A percentile compares a stretch with the other conserved stretches of the same genome.
Conservation (phyloP, 2,888 invertebrate genomes). For the Lapara coniferarum region DNA sequence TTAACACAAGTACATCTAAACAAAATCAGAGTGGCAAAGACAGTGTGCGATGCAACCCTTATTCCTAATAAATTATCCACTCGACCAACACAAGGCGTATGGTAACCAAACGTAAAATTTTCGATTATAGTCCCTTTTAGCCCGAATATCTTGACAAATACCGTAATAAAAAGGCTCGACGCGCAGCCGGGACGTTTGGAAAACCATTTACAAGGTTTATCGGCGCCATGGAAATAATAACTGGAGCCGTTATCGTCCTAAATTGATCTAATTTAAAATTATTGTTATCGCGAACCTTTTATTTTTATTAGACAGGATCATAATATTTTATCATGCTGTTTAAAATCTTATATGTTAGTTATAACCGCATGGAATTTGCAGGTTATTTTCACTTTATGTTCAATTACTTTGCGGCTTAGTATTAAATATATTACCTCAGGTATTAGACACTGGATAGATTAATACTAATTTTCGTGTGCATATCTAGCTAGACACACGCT, state of each 20-base stretch:
- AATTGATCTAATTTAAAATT: constrained; percentile 82
- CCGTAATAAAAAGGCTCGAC: constrained; percentile 79
- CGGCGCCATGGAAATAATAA: constrained; percentile 82
- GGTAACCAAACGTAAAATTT: constrained; percentile 78
- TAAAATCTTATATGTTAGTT: constrained; percentile 30
- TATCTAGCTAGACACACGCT: no score
- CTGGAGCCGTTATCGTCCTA: constrained; percentile 80
- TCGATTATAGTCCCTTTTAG: constrained; percentile 74
- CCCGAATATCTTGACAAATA: constrained; percentile 80
- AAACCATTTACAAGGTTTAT: constrained; percentile 83
- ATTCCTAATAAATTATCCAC: constrained; percentile 51
- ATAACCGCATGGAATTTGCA: not conserved
- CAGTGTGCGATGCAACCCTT: constrained; percentile 30
- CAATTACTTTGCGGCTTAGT: not conserved
- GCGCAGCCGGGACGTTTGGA: constrained; percentile 77
- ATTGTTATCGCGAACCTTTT: constrained; percentile 79
- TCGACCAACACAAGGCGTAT: constrained; percentile 59
- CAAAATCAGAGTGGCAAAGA: not conserved
- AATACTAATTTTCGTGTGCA: not conserved
- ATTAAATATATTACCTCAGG: not conserved
- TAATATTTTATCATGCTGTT: constrained; percentile 65
- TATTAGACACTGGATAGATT: no score
- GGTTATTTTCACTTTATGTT: not conserved
- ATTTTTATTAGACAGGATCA: constrained; percentile 75
- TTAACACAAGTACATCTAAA: not conserved